Evolutionary conservation across 2,113 vertebrate species (phyloP).

Genomic region (Aspiorhynchus laticeps): DNA sequence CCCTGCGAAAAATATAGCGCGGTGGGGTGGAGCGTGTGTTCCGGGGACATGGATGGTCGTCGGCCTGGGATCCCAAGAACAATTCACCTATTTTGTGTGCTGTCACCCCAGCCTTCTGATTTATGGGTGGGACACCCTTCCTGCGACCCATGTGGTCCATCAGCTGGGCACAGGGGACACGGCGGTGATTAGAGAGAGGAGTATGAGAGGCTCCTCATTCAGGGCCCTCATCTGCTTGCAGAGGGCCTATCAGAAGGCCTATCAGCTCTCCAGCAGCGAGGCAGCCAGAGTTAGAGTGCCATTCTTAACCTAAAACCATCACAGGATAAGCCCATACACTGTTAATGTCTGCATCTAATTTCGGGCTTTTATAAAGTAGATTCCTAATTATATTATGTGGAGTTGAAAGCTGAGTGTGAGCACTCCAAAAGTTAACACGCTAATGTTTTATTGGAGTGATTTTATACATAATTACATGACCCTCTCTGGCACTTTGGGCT

Average conservation of each 20-base stretch:
- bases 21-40: constrained; percentile 54
- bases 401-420: constrained; percentile 67
- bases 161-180: constrained; percentile 69
- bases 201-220: constrained; percentile 75
- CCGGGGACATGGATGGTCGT: constrained; percentile 70
- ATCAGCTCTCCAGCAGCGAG: constrained; percentile 67
- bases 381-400: constrained; percentile 76
- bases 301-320: constrained; percentile 76
- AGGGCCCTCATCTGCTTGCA: constrained; percentile 67
- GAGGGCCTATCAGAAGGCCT: constrained; percentile 66
- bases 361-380: constrained; percentile 67
- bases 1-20: constrained; percentile 61
- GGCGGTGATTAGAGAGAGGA: constrained; percentile 74
- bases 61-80: constrained; percentile 72
- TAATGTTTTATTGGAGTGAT: constrained; percentile 82
- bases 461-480: constrained; percentile 79
- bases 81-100: constrained; percentile 78
- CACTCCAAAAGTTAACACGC: constrained; percentile 79
- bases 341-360: constrained; percentile 70
- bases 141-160: constrained; percentile 73
- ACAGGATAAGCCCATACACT: constrained; percentile 71
- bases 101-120: constrained; percentile 80
- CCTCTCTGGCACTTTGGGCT: constrained; percentile 79
- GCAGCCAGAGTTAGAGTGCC: constrained; percentile 69
- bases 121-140: constrained; percentile 78